Evolutionary conservation across 2,113 vertebrate species (phyloP).

Genomic region (Chascanopsetta lugubris): DNA sequence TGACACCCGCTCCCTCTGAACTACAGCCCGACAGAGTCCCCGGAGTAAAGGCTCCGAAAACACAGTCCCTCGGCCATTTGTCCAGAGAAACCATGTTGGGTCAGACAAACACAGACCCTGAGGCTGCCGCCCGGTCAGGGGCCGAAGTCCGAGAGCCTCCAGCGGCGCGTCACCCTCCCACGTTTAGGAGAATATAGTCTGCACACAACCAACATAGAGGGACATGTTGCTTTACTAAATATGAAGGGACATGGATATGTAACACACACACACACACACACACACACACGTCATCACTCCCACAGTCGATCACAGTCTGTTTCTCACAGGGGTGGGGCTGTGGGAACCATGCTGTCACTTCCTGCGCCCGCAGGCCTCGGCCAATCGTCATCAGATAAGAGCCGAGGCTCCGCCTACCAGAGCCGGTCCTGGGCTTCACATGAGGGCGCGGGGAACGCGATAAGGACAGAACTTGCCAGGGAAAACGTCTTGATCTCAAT

Average conservation of each 20-base stretch:
- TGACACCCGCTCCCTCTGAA: neutral
- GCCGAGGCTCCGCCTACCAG: constrained; percentile 68
- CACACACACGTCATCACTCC: neutral
- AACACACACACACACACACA: neutral
- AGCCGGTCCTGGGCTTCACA: constrained; percentile 48
- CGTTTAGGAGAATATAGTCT: constrained; percentile 19
- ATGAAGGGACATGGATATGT: neutral
- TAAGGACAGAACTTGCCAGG: constrained; percentile 73
- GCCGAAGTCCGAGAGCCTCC: constrained; percentile 35
- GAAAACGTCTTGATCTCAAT: constrained; percentile 81
- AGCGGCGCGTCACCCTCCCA: constrained; percentile 27
- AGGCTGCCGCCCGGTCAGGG: constrained; percentile 48
- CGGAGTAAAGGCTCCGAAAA: constrained; percentile 16
- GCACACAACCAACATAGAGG: neutral
- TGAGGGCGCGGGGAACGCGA: constrained; percentile 57
- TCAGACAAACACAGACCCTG: constrained; percentile 64
- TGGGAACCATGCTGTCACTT: constrained; percentile 82
- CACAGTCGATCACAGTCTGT: constrained; percentile 16
- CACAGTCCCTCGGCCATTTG: constrained; percentile 25
- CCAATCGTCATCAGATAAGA: constrained; percentile 84
- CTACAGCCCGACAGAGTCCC: neutral
- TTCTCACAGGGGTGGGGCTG: constrained; percentile 78
- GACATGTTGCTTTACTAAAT: constrained; percentile 2
- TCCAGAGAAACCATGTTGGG: constrained; percentile 37
- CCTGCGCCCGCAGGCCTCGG: constrained; percentile 75